Conservation (phyloP, 2,113 vertebrate genomes). For the Catagonus wagneri region DNA sequence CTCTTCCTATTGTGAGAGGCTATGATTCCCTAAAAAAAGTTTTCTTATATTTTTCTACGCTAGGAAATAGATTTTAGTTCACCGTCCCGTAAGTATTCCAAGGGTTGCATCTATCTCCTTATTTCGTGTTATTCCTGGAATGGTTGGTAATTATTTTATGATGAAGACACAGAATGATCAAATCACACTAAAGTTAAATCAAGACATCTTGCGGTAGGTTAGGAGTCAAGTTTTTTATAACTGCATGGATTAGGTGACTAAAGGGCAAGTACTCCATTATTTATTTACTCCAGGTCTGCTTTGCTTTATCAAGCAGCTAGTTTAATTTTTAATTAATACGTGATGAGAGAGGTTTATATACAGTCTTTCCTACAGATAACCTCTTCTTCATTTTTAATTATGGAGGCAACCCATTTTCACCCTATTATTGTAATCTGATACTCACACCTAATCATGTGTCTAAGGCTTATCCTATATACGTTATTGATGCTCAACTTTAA, state of each 20-base stretch:
- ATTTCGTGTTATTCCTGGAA: slow-evolving; percentile 2
- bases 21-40: neutral
- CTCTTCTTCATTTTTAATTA: slow-evolving; percentile 21
- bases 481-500: neutral
- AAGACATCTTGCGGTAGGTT: neutral
- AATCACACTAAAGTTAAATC: neutral
- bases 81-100: neutral
- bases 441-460: neutral
- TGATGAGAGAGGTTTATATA: neutral
- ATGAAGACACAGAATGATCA: slow-evolving; percentile 26
- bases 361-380: neutral
- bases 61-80: slow-evolving; percentile 5
- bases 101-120: neutral
- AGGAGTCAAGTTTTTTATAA: neutral
- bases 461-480: neutral
- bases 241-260: neutral
- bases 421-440: neutral
- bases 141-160: neutral
- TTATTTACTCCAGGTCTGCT: neutral
- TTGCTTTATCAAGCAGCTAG: neutral
- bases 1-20: neutral
- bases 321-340: neutral
- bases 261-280: neutral
- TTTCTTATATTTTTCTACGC: neutral
- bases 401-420: neutral